Percentiles rank a stretch among this genome's conserved stretches.
These are phyloP conservation scores for Trichonephila clavipes DNA, from an alignment of 1,140 invertebrate species.

Conservation along the genomic window DNA sequence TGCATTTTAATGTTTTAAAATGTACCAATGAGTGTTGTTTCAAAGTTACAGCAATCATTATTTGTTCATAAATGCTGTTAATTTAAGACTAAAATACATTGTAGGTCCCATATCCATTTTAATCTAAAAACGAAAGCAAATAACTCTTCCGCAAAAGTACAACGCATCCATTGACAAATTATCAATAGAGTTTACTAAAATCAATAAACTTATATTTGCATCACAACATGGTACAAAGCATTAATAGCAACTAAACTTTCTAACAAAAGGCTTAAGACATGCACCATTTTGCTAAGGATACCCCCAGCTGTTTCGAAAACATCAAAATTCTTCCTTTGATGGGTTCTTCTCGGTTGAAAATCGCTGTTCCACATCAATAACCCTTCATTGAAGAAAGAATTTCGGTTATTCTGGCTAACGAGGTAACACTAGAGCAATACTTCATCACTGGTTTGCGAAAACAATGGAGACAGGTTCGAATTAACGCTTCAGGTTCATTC, in stretches of 20 bases:
- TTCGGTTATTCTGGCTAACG: constrained; percentile 54
- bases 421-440: constrained; percentile 55
- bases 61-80: no score
- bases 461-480: constrained; percentile 39
- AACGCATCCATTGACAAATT: no score
- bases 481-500: constrained; percentile 8
- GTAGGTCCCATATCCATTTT: no score
- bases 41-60: no score
- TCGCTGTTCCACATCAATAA: constrained; percentile 62
- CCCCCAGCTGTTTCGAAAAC: constrained; percentile 36
- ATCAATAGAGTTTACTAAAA: no score
- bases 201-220: no score
- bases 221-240: no score
- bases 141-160: no score
- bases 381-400: constrained; percentile 42
- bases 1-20: no score
- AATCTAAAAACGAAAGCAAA: no score
- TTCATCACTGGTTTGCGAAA: constrained; percentile 52
- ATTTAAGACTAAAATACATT: no score
- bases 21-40: no score
- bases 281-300: neutral
- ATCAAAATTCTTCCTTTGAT: constrained; percentile 32
- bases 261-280: neutral
- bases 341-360: neutral
- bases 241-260: neutral